These are phyloP conservation scores for Antheraea mylitta DNA, from an alignment of 1,140 invertebrate genomes.

Conservation along the genomic window DNA sequence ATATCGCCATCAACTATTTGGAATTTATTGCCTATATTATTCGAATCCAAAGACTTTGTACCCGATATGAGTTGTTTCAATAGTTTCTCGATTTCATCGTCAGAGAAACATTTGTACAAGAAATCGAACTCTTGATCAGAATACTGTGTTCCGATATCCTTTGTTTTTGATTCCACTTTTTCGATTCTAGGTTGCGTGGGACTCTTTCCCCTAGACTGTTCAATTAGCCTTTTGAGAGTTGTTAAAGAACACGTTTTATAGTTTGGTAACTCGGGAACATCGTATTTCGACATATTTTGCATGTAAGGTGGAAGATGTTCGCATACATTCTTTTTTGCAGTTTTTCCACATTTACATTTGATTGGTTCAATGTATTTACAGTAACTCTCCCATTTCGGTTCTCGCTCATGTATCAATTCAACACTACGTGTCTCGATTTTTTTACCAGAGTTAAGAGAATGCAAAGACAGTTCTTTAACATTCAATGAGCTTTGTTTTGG, in stretches of 20 bases:
- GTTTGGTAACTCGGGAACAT: constrained; percentile 42
- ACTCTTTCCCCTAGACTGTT: constrained; percentile 30
- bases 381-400: constrained; percentile 62
- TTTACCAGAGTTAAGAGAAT: constrained; percentile 23
- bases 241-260: constrained; percentile 51
- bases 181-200: constrained; percentile 16
- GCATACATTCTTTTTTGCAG: constrained; percentile 52
- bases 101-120: constrained; percentile 55
- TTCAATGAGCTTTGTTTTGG: neutral
- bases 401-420: constrained; percentile 43
- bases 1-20: constrained; percentile 38
- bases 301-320: constrained; percentile 64
- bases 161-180: constrained; percentile 35
- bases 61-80: constrained; percentile 26
- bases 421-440: constrained; percentile 32
- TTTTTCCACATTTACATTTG: constrained; percentile 48
- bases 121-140: constrained; percentile 51
- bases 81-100: constrained; percentile 41
- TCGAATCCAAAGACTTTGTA: constrained; percentile 22
- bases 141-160: constrained; percentile 47
- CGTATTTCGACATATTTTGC: constrained; percentile 52
- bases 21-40: constrained; percentile 24
- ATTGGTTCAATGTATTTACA: constrained; percentile 45
- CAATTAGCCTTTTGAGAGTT: constrained; percentile 49
- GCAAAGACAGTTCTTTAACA: neutral